Evolutionary conservation across 2,888 invertebrate genomes (phyloP), one percentile per base, ranked within the genome.

Genomic region (Lordiphosa fenestrarum): DNA sequence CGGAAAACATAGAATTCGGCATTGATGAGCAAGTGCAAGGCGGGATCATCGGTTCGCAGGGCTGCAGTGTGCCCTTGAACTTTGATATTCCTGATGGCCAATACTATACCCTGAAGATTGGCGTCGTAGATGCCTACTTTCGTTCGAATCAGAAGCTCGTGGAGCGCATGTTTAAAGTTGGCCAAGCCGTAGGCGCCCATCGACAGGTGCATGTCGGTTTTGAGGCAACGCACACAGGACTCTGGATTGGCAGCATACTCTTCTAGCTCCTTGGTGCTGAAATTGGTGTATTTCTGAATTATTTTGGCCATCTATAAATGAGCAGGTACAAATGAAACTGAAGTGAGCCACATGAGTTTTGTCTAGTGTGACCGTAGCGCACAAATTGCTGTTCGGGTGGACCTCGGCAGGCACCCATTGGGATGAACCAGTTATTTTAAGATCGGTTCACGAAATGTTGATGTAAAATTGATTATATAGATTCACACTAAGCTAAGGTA

Each of bases 1-100:
- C 90, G 90, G 71, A 94, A 94, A 13, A 94, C 81, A 80, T 92
- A 93, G 83, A 92, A 94, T 73, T 93, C 92, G 0, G 92, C 92
- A 72, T 91, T 89, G 3, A 94, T 88, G 67, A 92, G 90, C 30
- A 93, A 67, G 76, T 93, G 93, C 64, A 93, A 89, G 38, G 89
- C 91, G 25, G 91, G 90, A 58, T 91, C 90, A 66, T 93, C 93
- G 39, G 91, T 87, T 6, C 91, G 88, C 40, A 92, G 88, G 2
- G 86, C 86, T 4, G 91, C 93, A 2, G 88, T 64, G 2, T 88
- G 73, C 0, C 90, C 90, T 4, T 91, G 58, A 1, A 93, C 75
- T 84, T 91, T 92, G 3, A 93, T 90, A 65, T 93, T 92, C 69
- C 91, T 90, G 69, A 92, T 92, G 13, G 92, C 92, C 13, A 94